Base-by-base conservation (phyloP, 1,140 invertebrate species). In the Drepana arcuata region DNA sequence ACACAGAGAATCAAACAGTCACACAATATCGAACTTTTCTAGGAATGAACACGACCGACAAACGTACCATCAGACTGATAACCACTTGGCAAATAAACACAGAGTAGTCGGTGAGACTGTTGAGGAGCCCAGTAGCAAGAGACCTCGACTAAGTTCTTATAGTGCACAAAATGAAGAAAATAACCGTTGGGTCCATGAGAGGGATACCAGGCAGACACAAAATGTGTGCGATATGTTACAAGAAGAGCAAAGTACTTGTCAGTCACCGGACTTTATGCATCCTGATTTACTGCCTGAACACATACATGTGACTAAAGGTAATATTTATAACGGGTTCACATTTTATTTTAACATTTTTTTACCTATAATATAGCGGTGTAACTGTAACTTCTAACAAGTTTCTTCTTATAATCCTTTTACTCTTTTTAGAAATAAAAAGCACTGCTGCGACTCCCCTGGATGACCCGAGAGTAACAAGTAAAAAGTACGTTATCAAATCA, bases 391-490 rank as follows among this genome's bases (percentile, higher is more conserved):
- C 4, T 21, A 21, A 21, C 4, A 21, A 9, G 9, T 21, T 21
- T 21, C 18, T 21, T 21, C 9, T 21, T 9, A 5, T 21, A 9
- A 5, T 21, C 18, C 18, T 21, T 21, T 9, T 5, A 21, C 18
- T 21, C 9, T 33, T 70, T 63, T 14, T 53, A 80, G 75, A 77
- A 67, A 75, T 73, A 18, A 68, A 32, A 28, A 23, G 44, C 16
- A 67, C 38, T 12, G 52, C 67, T 33, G 15, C 34, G 26, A 46
- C 35, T 14, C 37, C 49, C 11, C 31, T 70, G 4, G 69, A 72
- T 14, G 73, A 77, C 48, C 73, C 75, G 7, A 57, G 73, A 51
- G 15, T 60, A 16, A 47, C 39, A 12, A 74, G 64, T 47, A 66
- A 65, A 16, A 66, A 62, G 43, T 78, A 78, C 60, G 24, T 54